These are phyloP conservation scores for Pangasius larnaudii DNA, from an alignment of 2,797 vertebrate genomes.

Conservation along the genomic window DNA sequence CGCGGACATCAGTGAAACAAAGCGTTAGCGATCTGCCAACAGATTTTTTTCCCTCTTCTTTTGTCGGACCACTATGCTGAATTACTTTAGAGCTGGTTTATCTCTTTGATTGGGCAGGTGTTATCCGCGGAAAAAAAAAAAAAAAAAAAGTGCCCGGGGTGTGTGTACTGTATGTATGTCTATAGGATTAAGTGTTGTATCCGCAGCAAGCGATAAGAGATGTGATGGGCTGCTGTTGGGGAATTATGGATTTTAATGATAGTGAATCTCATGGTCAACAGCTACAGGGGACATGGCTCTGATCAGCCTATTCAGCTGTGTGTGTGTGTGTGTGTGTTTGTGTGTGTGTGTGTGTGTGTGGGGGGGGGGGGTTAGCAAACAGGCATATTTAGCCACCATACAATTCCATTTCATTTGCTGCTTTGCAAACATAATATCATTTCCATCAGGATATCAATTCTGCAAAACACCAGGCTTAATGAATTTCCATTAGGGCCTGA, in stretches of 20 bases:
- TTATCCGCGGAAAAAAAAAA: conserved; percentile 8
- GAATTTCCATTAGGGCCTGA: conserved; percentile 1
- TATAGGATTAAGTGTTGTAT: conserved; percentile 44
- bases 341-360: neutral
- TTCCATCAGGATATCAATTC: conserved; percentile 1
- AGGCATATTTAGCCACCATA: neutral
- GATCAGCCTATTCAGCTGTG: neutral
- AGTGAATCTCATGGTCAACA: conserved; percentile 30
- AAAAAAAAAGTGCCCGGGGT: neutral
- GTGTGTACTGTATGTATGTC: conserved; percentile 42
- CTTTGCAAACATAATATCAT: conserved; percentile 6
- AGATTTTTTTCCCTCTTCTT: conserved; percentile 1
- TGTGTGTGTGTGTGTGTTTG: neutral
- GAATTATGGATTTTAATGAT: conserved; percentile 41
- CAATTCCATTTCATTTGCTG: neutral
- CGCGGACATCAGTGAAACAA: conserved; percentile 43
- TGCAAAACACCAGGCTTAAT: neutral
- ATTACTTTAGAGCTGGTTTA: conserved; percentile 19
- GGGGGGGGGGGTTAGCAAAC: neutral
- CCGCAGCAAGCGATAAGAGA: conserved; percentile 25
- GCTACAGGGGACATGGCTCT: conserved; percentile 10
- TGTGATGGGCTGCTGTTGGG: conserved; percentile 21
- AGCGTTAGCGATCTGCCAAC: conserved; percentile 36
- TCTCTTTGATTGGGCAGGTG: conserved; percentile 19
- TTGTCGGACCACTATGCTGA: conserved; percentile 18